phyloP scores from a whole-genome alignment of 2,113 vertebrate genomes.

The Ochotona curzoniae region DNA sequence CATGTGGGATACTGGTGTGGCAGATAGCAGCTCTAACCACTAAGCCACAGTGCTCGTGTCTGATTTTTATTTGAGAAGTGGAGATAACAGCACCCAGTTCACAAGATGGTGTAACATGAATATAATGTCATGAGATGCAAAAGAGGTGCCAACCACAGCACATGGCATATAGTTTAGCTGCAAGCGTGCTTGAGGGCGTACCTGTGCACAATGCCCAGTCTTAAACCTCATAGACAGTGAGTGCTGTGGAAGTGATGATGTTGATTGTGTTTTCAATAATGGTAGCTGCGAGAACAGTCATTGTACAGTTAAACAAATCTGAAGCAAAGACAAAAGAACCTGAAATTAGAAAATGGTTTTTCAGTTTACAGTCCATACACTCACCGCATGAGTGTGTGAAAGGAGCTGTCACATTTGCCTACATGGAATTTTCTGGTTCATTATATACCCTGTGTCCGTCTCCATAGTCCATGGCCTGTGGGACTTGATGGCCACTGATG shows the following conservation, averaged over 20 bases:
- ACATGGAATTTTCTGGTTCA: background rate
- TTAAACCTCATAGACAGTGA: background rate
- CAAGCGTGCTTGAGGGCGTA: background rate
- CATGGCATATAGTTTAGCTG: background rate
- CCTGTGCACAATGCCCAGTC: background rate
- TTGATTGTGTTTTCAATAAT: background rate
- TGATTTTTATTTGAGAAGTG: background rate
- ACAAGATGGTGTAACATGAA: background rate
- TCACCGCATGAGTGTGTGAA: background rate
- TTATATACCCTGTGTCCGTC: background rate
- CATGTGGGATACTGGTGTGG: too few relatives aligned
- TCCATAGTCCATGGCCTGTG: background rate
- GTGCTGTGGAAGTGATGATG: background rate
- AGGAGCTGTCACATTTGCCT: background rate
- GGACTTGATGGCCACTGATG: fast-evolving
- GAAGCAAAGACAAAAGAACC: background rate
- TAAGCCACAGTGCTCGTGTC: too few relatives aligned
- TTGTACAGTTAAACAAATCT: background rate
- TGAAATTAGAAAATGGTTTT: background rate
- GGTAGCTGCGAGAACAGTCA: background rate
- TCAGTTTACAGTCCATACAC: background rate
- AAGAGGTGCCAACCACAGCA: fast-evolving
- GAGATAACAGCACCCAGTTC: background rate
- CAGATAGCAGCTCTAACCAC: too few relatives aligned
- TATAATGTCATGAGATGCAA: background rate